Conservation (phyloP, 2,797 vertebrate species). For the Phrynocephalus forsythii region DNA sequence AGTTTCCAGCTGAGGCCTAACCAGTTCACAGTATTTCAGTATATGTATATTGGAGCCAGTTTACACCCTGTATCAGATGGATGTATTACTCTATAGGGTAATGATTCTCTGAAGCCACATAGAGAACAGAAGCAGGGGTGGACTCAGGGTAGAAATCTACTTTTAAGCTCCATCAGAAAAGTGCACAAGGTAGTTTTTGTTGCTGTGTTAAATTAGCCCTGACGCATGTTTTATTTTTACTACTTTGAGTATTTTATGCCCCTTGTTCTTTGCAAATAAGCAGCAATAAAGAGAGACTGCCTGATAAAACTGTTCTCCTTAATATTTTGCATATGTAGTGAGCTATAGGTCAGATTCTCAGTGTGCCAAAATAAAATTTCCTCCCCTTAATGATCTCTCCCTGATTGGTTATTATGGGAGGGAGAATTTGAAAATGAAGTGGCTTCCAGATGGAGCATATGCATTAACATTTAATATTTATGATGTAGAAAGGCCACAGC, state of each 20-base stretch:
- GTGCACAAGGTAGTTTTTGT: constrained; percentile 44
- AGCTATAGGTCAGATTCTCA: constrained; percentile 51
- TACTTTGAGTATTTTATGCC: constrained; percentile 59
- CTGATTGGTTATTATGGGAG: constrained; percentile 65
- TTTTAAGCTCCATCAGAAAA: constrained; percentile 6
- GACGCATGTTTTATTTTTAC: constrained; percentile 62
- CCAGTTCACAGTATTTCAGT: too few species aligned
- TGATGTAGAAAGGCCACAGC: constrained; percentile 63
- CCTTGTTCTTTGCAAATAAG: constrained; percentile 69
- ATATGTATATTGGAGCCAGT: too few species aligned
- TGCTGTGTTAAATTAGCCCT: constrained; percentile 39
- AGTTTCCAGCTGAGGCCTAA: too few species aligned
- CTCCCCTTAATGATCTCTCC: constrained; percentile 65
- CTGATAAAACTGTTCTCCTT: constrained; percentile 64
- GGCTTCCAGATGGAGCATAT: constrained; percentile 69
- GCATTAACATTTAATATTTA: constrained; percentile 75
- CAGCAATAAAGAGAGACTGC: constrained; percentile 68
- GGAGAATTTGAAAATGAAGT: constrained; percentile 64
- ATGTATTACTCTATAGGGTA: not conserved
- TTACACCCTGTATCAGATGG: too few species aligned
- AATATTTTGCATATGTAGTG: constrained; percentile 59
- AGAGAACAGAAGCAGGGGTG: not conserved
- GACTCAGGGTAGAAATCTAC: not conserved
- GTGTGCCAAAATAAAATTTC: constrained; percentile 62
- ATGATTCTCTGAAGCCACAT: not conserved